Evolutionary conservation across 2,888 invertebrate genomes (phyloP), one percentile per base, ranked within the genome.

Genomic region (Notodonta dromedarius): DNA sequence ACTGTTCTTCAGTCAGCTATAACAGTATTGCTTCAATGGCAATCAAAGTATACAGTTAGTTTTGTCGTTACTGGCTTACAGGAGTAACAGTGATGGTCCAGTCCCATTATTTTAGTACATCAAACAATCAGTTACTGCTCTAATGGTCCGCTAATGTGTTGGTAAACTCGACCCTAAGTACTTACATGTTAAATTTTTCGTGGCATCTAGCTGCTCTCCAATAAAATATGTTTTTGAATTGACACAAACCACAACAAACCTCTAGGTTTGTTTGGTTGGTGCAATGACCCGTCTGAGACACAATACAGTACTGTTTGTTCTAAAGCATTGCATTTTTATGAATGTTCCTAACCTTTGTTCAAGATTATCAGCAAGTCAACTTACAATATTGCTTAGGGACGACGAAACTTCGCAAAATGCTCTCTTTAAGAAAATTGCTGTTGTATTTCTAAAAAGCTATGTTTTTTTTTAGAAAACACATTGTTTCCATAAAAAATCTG

Each of bases 291-390:
- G 11, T 56, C 14, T 7, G 44, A 63, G 46, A 9, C 32, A n/a
- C 11, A 32, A 11, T 6, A n/a, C 5, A 46, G 51, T n/a, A n/a
- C n/a, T n/a, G 46, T 24, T 56, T 51, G 13, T 13, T 51, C 42
- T 40, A 13, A 12, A 51, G 53, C 48, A 46, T 61, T 58, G 53
- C 56, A 58, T 60, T 58, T 53, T 56, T 57, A 60, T 55, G 14
- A 46, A 46, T 46, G 46, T 46, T n/a, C 46, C 46, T n/a, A 46
- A 46, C 46, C 46, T 46, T 46, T 46, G 12, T 53, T 51, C 9
- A 54, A 39, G 12, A 59, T 59, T 58, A 58, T 50, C 1, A 54
- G 56, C n/a, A 9, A 39, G 42, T n/a, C 40, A 16, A 40, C 16
- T 32, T 56, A 48, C 59, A 57, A 59, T 62, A 59, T 54, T 59